Evolutionary conservation across 2,113 vertebrate species (phyloP), one percentile per base, ranked within the genome.

Genomic region (Thermophis baileyi): DNA sequence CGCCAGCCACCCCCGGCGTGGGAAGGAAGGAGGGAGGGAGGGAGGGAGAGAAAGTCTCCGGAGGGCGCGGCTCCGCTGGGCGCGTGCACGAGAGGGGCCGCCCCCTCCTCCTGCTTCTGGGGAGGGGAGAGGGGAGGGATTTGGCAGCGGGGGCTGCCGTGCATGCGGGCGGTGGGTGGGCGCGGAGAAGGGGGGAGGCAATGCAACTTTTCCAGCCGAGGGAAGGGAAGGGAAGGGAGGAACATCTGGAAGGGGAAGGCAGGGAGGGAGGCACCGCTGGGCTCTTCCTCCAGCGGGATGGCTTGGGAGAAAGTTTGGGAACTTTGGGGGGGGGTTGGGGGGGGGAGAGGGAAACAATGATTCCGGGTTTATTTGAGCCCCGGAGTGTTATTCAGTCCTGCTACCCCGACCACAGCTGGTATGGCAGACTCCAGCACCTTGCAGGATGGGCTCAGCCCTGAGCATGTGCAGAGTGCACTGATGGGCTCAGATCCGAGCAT

Each of bases 11-110:
- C 74, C 6, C 53, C 1, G 16, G n/a, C 74, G 74, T 44, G 74
- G n/a, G 74, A 35, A 35, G n/a, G 50, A 1, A 50, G 53, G 53
- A 5, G 16, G 53, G 18, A 54, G 14, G 46, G 55, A 47, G n/a
- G n/a, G n/a, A n/a, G n/a, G n/a, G n/a, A 96, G 95, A 96, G 96
- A 96, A 95, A 95, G 96, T 96, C 97, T 93, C 95, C 25, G 95
- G 96, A 97, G 96, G 95, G 93, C 94, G 14, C 49, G 24, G 96
- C 93, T 10, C 16, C 25, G 49, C 86, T 10, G 8, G 25, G 27
- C 90, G 50, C 85, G 93, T 44, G 60, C 90, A 50, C 60, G 46
- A 0, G 18, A 22, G 0, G 4, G 46, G 10, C 4, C 50, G 27
- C 14, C 51, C 2, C 35, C 50, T 7, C 11, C 74, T 11, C 24